A percentile compares a stretch with the other conserved stretches of the same genome.
Evolutionary conservation across 2,113 vertebrate genomes (phyloP).

Genomic region (Canis aureus): DNA sequence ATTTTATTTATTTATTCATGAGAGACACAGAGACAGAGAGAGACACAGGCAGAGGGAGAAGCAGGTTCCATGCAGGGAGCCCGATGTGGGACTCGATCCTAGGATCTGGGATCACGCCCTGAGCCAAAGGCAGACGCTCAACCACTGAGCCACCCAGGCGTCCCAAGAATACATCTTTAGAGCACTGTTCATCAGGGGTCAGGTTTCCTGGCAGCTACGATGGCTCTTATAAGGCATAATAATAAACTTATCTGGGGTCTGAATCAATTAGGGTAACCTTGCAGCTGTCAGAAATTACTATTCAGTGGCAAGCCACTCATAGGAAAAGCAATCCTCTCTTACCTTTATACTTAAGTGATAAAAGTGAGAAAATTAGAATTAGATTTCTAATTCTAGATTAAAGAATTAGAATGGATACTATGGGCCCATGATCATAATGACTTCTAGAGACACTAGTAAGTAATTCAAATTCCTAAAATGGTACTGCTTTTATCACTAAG

Average conservation of each 20-base stretch:
- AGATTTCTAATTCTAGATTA: not conserved
- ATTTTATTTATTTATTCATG: no score
- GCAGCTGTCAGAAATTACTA: conserved; percentile 22
- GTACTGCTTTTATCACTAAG: not conserved
- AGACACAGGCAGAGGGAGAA: no score
- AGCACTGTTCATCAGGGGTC: not conserved
- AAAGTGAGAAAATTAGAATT: not conserved
- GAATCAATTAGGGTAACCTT: not conserved
- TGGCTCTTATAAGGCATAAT: not conserved
- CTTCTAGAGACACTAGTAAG: not conserved
- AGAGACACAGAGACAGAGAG: no score
- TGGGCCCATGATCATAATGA: not conserved
- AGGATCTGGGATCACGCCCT: no score
- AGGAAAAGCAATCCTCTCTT: not conserved
- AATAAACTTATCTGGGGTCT: not conserved
- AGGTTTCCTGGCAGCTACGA: not conserved
- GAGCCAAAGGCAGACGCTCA: no score
- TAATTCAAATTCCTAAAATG: not conserved
- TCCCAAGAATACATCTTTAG: not conserved
- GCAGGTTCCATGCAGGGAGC: no score
- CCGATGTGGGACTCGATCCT: no score
- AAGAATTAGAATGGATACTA: not conserved
- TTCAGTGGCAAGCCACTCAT: not conserved
- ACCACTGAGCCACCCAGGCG: no score
- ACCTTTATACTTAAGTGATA: not conserved